Conservation (phyloP, 2,113 vertebrate species). For the Parotia lawesii region DNA sequence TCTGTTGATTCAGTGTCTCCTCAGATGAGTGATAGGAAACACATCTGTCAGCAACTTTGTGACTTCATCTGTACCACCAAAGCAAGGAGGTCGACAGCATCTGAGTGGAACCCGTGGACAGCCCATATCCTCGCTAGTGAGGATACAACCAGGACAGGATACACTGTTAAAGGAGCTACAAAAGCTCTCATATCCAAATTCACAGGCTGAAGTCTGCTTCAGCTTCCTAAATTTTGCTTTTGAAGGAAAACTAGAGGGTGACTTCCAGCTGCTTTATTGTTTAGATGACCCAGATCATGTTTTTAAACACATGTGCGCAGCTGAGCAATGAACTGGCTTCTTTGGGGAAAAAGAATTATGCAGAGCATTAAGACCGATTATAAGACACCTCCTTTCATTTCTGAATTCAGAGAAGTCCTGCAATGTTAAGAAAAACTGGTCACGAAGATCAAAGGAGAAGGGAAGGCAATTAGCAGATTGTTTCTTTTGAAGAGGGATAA, state of each 20-base stretch:
- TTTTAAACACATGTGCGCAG: background rate
- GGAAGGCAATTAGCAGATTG: constrained; percentile 36
- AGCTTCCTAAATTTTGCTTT: background rate
- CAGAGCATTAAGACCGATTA: background rate
- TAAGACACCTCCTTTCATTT: background rate
- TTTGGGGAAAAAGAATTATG: background rate
- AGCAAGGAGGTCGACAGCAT: background rate
- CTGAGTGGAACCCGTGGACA: background rate
- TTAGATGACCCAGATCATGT: background rate
- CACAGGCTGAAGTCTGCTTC: background rate
- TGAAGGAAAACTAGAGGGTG: background rate
- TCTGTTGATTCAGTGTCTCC: constrained; percentile 68
- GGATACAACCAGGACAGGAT: background rate
- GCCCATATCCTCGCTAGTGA: background rate
- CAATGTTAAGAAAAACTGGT: background rate
- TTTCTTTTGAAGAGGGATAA: background rate
- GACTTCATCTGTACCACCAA: background rate
- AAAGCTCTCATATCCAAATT: background rate
- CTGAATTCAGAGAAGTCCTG: background rate
- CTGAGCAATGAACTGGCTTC: background rate
- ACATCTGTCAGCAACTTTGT: constrained; percentile 28
- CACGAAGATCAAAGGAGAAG: constrained; percentile 20
- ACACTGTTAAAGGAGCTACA: background rate
- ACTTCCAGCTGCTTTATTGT: background rate
- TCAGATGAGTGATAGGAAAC: background rate